phyloP scores from a whole-genome alignment of 2,797 vertebrate genomes.

The Hypotaenidia philippensis region DNA sequence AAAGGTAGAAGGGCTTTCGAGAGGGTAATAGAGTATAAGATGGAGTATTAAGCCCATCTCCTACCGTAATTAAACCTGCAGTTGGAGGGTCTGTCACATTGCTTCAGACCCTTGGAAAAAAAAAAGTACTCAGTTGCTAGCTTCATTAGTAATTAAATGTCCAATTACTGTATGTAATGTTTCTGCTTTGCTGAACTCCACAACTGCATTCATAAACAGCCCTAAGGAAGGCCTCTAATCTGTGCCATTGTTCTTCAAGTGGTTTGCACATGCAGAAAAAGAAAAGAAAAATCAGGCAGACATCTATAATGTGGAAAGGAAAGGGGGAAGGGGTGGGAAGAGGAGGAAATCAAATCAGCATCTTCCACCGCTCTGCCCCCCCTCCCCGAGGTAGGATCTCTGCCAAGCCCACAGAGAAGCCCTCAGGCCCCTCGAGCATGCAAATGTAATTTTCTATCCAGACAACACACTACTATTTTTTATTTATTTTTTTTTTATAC shows the following conservation, averaged over 20 bases:
- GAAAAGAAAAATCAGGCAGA: conserved; percentile 79
- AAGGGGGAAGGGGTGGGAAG: conserved; percentile 69
- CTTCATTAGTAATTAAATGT: conserved; percentile 82
- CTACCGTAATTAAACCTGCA: conserved; percentile 69
- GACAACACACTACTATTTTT: conserved; percentile 73
- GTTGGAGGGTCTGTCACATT: conserved; percentile 75
- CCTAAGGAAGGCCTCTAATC: conserved; percentile 82
- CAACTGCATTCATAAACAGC: conserved; percentile 80
- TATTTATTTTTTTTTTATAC: conserved; percentile 27
- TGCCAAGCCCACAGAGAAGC: conserved; percentile 82
- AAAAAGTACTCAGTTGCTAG: conserved; percentile 63
- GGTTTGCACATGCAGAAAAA: conserved; percentile 81
- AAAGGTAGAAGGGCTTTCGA: conserved; percentile 61
- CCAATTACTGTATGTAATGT: conserved; percentile 79
- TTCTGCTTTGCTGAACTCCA: conserved; percentile 81
- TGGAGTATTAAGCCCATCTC: conserved; percentile 66
- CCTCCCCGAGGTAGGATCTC: conserved; percentile 60
- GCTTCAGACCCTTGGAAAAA: conserved; percentile 74
- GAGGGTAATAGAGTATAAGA: conserved; percentile 53
- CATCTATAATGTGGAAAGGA: conserved; percentile 78
- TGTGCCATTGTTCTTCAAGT: conserved; percentile 85
- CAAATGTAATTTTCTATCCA: conserved; percentile 85
- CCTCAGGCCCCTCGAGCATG: conserved; percentile 82
- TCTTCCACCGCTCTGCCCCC: conserved; percentile 50
- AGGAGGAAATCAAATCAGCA: conserved; percentile 77